Conservation (phyloP, 2,797 vertebrate genomes). For the Falco cherrug region DNA sequence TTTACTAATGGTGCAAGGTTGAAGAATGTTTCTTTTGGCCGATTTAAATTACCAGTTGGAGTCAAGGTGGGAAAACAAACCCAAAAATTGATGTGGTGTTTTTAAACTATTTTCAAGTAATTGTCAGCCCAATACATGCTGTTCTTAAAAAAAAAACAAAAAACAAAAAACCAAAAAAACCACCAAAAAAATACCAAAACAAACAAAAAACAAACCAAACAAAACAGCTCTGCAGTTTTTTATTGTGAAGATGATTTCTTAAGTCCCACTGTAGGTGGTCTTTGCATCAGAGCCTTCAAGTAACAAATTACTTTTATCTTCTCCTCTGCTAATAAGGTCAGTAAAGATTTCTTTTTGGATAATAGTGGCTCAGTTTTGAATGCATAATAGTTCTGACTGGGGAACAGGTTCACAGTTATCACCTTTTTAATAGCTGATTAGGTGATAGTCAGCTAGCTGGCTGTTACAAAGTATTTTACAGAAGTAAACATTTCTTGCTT, state of each 20-base stretch:
- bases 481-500: conserved; percentile 20
- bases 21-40: not conserved
- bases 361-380: not conserved
- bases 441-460: not conserved
- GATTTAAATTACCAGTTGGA: not conserved
- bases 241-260: not conserved
- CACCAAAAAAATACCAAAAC: too few relatives aligned
- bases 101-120: not conserved
- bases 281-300: not conserved
- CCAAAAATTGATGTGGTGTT: not conserved
- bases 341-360: not conserved
- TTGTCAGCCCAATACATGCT: not conserved
- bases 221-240: not conserved
- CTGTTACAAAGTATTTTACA: not conserved
- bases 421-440: not conserved
- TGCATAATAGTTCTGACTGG: not conserved
- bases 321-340: not conserved
- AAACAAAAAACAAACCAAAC: too few relatives aligned
- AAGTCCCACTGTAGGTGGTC: not conserved
- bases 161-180: too few relatives aligned
- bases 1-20: not conserved
- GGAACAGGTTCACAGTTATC: not conserved
- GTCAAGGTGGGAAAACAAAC: not conserved
- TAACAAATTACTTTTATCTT: not conserved
- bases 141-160: not conserved